A percentile compares a stretch with the other conserved stretches of the same genome.
These are phyloP conservation scores for Trichomycterus rosablanca DNA, from an alignment of 2,113 vertebrate species.

Conservation along the genomic window DNA sequence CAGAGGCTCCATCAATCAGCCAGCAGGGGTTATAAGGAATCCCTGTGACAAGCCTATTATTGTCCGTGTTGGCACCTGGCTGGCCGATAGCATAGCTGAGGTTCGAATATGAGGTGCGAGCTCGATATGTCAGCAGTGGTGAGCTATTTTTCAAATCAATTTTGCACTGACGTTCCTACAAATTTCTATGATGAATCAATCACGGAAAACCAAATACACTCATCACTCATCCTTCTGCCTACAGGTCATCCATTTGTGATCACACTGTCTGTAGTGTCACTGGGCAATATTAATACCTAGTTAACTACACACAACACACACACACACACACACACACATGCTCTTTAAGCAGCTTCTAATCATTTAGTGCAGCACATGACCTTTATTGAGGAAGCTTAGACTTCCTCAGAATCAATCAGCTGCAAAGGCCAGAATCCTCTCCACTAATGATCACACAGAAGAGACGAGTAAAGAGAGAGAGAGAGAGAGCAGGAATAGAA, in stretches of 20 bases:
- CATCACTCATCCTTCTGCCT: not conserved
- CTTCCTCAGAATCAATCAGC: conserved; percentile 37
- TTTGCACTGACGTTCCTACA: too few relatives aligned
- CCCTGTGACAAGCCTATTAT: too few relatives aligned
- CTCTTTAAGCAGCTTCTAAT: conserved; percentile 41
- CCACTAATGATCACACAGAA: conserved; percentile 32
- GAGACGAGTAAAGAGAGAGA: not conserved
- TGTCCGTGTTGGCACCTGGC: too few relatives aligned
- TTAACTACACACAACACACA: not conserved
- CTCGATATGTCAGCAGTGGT: too few relatives aligned
- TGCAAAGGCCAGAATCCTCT: conserved; percentile 38
- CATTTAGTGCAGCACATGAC: conserved; percentile 40
- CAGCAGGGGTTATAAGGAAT: too few relatives aligned
- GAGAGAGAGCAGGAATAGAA: not conserved
- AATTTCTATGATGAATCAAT: too few relatives aligned
- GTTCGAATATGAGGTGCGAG: too few relatives aligned
- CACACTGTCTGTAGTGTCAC: not conserved
- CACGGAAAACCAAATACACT: too few relatives aligned
- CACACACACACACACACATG: conserved; percentile 14
- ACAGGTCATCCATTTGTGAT: not conserved
- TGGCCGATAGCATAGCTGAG: too few relatives aligned
- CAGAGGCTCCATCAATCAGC: too few relatives aligned
- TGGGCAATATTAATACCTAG: too few relatives aligned
- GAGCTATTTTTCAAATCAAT: too few relatives aligned
- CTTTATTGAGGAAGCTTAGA: conserved; percentile 31